Conservation (phyloP, 1,140 invertebrate genomes). For the Colletes gigas region DNA sequence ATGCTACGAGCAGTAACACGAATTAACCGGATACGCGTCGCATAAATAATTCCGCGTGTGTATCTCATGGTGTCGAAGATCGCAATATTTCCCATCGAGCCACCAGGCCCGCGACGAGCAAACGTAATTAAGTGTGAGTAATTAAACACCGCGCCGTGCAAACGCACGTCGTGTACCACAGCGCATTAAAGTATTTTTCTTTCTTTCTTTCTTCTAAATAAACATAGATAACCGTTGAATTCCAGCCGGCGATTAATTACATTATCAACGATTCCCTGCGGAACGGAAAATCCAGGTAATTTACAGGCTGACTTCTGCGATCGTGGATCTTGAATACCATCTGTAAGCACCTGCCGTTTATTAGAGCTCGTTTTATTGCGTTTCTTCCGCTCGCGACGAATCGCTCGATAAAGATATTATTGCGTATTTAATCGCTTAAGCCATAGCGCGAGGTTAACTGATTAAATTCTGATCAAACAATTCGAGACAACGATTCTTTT, state of each 20-base stretch:
- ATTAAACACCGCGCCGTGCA: slow-evolving; percentile 50
- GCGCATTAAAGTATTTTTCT: slow-evolving; percentile 40
- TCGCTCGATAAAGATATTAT: slow-evolving; percentile 15
- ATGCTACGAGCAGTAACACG: not conserved
- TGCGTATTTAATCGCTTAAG: not conserved
- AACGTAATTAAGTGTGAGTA: slow-evolving; percentile 48
- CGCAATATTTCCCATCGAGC: slow-evolving; percentile 23
- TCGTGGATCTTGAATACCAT: slow-evolving; percentile 21
- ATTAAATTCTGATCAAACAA: not conserved
- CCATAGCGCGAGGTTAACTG: not conserved
- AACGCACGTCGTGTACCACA: slow-evolving; percentile 7
- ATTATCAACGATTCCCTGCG: slow-evolving; percentile 40
- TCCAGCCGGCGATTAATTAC: slow-evolving; percentile 45
- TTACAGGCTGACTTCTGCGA: slow-evolving; percentile 8
- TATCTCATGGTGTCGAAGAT: slow-evolving; percentile 11
- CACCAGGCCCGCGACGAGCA: not conserved
- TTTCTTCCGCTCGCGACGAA: not conserved
- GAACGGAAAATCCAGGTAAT: slow-evolving; percentile 35
- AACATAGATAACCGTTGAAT: slow-evolving; percentile 24
- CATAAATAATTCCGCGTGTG: slow-evolving; percentile 37
- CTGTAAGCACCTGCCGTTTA: slow-evolving; percentile 33
- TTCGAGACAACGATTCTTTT: too few species aligned
- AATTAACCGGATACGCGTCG: slow-evolving; percentile 1
- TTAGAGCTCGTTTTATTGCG: slow-evolving; percentile 13
- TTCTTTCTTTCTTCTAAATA: too few species aligned